Evolutionary conservation across 2,113 vertebrate species (phyloP).

Genomic region (Bubalus kerabau): DNA sequence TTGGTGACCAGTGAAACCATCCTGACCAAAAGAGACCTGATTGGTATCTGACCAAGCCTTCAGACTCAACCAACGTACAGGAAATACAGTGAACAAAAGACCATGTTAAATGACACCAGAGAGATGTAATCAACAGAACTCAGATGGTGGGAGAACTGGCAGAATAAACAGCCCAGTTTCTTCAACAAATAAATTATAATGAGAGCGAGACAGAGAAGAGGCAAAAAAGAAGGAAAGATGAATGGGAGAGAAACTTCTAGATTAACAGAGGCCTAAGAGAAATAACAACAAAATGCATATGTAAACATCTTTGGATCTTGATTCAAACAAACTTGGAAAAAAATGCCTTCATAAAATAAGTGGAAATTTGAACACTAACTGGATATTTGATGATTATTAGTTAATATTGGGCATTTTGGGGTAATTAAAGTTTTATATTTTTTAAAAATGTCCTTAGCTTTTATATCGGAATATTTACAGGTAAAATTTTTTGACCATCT

Average conservation of each 20-base stretch:
- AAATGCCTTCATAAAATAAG: not conserved
- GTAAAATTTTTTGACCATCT: not conserved
- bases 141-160: not conserved
- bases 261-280: not conserved
- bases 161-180: not conserved
- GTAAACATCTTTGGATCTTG: not conserved
- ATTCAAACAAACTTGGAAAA: not conserved
- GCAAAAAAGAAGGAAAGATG: not conserved
- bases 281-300: not conserved
- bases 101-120: not conserved
- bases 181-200: not conserved
- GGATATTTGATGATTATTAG: not conserved
- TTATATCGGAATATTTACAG: not conserved
- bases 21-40: not conserved
- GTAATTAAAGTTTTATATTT: not conserved
- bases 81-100: not conserved
- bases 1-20: not conserved
- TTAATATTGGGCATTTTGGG: not conserved
- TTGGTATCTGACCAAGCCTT: not conserved
- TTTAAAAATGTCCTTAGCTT: not conserved
- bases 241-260: not conserved
- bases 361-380: not conserved
- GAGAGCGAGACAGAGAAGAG: not conserved
- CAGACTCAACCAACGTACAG: not conserved
- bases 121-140: not conserved